Evolutionary conservation across 2,113 vertebrate species (phyloP), one percentile per base, ranked within the genome.

Genomic region (Calidris pygmaea): DNA sequence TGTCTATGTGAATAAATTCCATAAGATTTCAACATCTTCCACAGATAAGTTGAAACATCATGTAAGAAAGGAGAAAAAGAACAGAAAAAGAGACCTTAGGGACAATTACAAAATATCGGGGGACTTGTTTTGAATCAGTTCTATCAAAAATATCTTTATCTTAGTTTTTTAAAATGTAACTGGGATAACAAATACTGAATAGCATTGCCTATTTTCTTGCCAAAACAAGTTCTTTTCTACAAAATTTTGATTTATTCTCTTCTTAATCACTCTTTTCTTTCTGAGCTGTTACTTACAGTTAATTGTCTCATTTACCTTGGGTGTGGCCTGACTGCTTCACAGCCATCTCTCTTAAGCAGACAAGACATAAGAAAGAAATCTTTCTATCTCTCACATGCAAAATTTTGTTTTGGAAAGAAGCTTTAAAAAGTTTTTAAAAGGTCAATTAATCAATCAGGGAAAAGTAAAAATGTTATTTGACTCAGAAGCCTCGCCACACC

Each of bases 401-500:
- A 94, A 96, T 96, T 96, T 86, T 91, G 72, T 32, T 90, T 88
- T 74, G 59, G 59, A 80, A 92, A 90, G 59, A 73, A 93, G 78
- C 52, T 85, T 83, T 79, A 86, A 95, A 87, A 92, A 90, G 88
- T 94, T 94, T 92, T 93, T 93, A 85, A 96, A 96, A 96, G 96
- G 95, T 96, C 95, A 90, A 94, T 96, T 97, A 96, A 97, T 96
- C 95, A 96, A 90, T 95, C 95, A 96, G 72, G 66, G 56, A 81
- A 95, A 95, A 95, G 68, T 80, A 96, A 96, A 95, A 97, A 93
- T 78, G 92, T 90, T 96, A 87, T 90, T 95, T 96, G 90, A 90
- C 86, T 94, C 2, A 0, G 72, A 89, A 95, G 52, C 83, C 43
- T 84, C 1, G 1, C 65, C 82, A 86, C 65, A 88, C 65, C 88